Base-by-base conservation (phyloP, 37 sponge, comb jelly and placozoan species). In the Ianthella basta region DNA sequence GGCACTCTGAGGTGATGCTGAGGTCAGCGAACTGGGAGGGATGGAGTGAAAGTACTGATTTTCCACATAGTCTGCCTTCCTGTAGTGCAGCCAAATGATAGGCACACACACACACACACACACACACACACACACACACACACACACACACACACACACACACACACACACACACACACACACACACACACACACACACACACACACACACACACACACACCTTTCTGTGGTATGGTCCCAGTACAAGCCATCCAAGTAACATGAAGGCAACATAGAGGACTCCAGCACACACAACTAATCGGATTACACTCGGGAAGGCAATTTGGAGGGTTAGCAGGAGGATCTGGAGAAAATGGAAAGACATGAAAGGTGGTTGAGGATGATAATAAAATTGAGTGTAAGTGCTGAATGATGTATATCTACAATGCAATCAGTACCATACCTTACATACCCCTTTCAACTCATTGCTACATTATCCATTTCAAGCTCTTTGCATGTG, bases 201-300 rank as follows among this genome's bases (percentile, higher is more conserved):
- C 75, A 73, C 75, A 73, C 75, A 73, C 75, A 73, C 75, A 73
- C 75, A 39, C 50, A 73, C 39, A 40, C 56, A 21, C 84, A 95
- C 95, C 92, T 97, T 97, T 1, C 85, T 83, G 44, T 97, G 93
- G 88, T 95, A 97, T 13, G 97, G 92, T 50, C 97, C 95, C 24
- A 97, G 86, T 0, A 94, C 91, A 25, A 93, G 87, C 97, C 97
- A 97, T 20, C 97, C 97, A 36, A 69, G 80, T 56, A 97, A 85
- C 20, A 90, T 82, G 73, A 92, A 97, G 70, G 95, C 92, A 2
- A 94, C 84, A 82, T 97, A 97, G 72, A 97, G 88, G 57, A 97
- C 87, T 0, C 85, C 87, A 57, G 88, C 86, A 86, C 97, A 97
- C 25, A 97, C 74, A 6, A 89, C 70, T 55, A 97, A 97, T 27